phyloP scores from a whole-genome alignment of 2,113 vertebrate genomes.

The Bubalus kerabau region DNA sequence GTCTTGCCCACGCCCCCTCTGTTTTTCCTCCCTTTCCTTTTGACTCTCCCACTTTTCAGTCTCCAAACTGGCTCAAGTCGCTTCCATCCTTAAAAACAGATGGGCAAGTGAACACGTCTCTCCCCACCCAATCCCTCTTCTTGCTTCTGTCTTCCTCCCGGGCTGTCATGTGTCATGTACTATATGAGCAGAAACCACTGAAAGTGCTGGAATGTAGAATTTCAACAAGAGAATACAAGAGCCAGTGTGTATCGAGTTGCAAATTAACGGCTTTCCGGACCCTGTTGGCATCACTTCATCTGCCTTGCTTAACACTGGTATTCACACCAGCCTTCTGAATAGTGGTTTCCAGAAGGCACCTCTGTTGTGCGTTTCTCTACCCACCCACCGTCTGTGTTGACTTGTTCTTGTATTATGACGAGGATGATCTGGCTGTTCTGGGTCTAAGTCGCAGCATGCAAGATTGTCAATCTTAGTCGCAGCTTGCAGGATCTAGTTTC shows the following conservation, averaged over 20 bases:
- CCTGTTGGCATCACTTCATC: background rate
- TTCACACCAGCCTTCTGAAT: background rate
- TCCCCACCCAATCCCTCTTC: background rate
- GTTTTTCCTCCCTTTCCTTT: background rate
- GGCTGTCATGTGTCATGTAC: fast-evolving
- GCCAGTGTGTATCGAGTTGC: background rate
- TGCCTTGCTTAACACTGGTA: fast-evolving
- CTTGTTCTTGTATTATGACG: background rate
- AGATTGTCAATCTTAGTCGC: background rate
- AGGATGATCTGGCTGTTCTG: background rate
- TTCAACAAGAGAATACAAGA: background rate
- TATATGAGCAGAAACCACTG: no score
- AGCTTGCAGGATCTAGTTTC: background rate
- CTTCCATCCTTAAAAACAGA: background rate
- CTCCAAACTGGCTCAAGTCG: background rate
- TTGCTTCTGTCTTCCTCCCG: background rate
- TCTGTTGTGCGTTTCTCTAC: background rate
- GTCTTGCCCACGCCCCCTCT: background rate
- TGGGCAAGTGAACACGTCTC: background rate
- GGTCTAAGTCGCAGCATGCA: background rate
- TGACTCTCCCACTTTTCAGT: background rate
- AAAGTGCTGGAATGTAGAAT: background rate
- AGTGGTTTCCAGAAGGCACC: background rate
- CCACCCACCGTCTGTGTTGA: background rate
- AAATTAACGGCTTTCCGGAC: background rate